Conservation (phyloP, 2,888 invertebrate species). For the Crepidodera aurea region DNA sequence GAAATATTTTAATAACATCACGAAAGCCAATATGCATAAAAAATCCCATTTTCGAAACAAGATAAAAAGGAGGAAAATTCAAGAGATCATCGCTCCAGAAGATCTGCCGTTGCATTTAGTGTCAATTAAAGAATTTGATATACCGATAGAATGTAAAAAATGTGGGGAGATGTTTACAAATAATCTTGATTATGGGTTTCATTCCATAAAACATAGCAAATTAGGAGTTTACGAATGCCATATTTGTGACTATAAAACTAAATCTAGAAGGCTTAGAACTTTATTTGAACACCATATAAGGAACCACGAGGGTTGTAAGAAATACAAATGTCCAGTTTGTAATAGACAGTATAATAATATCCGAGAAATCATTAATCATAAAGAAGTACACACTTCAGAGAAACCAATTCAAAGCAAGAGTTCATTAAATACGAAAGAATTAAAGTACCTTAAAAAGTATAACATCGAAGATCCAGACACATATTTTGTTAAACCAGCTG, state of each 20-base stretch:
- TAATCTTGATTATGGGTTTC: slow-evolving; percentile 51
- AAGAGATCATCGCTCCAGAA: not conserved
- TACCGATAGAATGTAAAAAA: slow-evolving; percentile 62
- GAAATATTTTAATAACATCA: not conserved
- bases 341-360: slow-evolving; percentile 17
- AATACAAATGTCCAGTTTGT: slow-evolving; percentile 45
- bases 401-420: not conserved
- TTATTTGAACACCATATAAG: slow-evolving; percentile 52
- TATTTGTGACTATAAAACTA: slow-evolving; percentile 50
- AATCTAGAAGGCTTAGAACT: slow-evolving; percentile 36
- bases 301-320: slow-evolving; percentile 46
- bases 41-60: not conserved
- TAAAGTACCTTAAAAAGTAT: not conserved
- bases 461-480: not conserved
- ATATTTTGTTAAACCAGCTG: not conserved
- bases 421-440: not conserved
- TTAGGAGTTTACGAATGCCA: slow-evolving; percentile 53
- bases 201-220: slow-evolving; percentile 53
- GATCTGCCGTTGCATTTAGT: not conserved
- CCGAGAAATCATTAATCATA: not conserved
- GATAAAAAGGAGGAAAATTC: not conserved
- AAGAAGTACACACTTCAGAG: not conserved
- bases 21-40: not conserved
- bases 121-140: slow-evolving; percentile 3
- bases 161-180: slow-evolving; percentile 61